phyloP scores from a whole-genome alignment of 2,113 vertebrate species.

The Marmota flaviventris region DNA sequence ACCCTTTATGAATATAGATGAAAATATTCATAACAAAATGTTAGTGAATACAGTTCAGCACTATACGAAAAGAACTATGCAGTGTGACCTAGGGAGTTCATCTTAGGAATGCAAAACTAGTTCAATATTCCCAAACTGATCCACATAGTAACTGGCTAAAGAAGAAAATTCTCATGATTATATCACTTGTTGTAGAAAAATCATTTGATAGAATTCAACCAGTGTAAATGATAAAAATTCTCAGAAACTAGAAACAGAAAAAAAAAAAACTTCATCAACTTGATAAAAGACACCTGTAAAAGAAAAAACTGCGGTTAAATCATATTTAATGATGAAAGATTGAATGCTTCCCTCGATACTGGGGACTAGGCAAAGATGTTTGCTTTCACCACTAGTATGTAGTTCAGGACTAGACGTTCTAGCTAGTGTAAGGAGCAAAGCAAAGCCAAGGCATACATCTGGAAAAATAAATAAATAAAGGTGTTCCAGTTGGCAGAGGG shows the following conservation, averaged over 20 bases:
- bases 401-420: neutral
- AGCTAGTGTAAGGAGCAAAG: neutral
- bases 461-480: neutral
- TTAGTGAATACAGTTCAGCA: neutral
- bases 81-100: neutral
- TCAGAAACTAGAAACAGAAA: neutral
- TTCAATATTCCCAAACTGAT: neutral
- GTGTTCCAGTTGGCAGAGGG: neutral
- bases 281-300: neutral
- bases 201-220: neutral
- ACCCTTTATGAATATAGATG: neutral
- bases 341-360: neutral
- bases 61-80: neutral
- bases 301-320: neutral
- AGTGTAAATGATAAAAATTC: neutral
- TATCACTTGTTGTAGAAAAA: neutral
- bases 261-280: neutral
- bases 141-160: neutral
- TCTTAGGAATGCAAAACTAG: neutral
- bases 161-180: neutral
- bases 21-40: neutral
- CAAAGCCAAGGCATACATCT: neutral
- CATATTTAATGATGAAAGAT: neutral
- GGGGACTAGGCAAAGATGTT: neutral
- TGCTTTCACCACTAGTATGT: neutral